These are phyloP conservation scores for Dicycla oo DNA, from an alignment of 2,888 invertebrate genomes.

Conservation along the genomic window DNA sequence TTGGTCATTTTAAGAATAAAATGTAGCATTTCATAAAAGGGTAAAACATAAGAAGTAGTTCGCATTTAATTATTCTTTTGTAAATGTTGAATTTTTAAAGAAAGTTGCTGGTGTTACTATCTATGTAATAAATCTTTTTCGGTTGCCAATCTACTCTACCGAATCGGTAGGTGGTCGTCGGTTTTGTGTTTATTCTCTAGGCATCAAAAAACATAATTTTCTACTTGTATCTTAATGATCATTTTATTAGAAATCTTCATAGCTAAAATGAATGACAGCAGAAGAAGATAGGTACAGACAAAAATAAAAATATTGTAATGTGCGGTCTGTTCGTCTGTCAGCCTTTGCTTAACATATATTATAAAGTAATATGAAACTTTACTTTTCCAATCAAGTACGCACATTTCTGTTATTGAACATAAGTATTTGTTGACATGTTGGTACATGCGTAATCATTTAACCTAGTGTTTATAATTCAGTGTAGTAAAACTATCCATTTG, in stretches of 20 bases:
- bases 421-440: slow-evolving; percentile 3
- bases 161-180: slow-evolving; percentile 24
- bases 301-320: not conserved
- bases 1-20: not conserved
- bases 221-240: not conserved
- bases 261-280: no score
- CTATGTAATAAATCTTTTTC: slow-evolving; percentile 56
- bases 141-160: slow-evolving; percentile 42
- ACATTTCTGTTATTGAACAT: not conserved
- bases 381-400: not conserved
- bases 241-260: slow-evolving; percentile 7
- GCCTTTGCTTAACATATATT: no score
- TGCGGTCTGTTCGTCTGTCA: not conserved
- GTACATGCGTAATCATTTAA: not conserved
- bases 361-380: not conserved
- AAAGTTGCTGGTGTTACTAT: slow-evolving; percentile 57
- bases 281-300: no score
- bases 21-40: not conserved
- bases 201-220: not conserved
- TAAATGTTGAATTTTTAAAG: slow-evolving; percentile 46
- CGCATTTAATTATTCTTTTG: slow-evolving; percentile 23
- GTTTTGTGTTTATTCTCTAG: slow-evolving; percentile 1
- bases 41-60: not conserved
- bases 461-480: not conserved
- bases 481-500: not conserved